Conservation (phyloP, 2,797 vertebrate species). For the Chlorospingus flavigularis region DNA sequence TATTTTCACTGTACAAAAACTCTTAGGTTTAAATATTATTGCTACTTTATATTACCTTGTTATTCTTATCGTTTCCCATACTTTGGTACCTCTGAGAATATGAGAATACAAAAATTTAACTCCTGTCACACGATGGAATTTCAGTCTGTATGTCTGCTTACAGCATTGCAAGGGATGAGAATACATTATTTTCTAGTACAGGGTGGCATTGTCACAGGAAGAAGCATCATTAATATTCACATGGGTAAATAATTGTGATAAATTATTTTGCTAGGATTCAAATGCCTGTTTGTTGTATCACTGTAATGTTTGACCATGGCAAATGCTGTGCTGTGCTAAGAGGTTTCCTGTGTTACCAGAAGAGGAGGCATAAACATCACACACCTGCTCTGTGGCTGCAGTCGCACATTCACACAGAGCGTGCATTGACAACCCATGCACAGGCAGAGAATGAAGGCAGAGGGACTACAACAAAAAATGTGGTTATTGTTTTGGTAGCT, state of each 20-base stretch:
- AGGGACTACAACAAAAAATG: neutral
- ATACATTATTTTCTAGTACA: neutral
- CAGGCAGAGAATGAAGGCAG: neutral
- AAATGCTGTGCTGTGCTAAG: rapidly evolving
- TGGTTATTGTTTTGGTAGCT: neutral
- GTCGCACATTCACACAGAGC: neutral
- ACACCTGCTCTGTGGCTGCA: neutral
- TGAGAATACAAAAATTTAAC: neutral
- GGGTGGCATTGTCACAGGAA: neutral
- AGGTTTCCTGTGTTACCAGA: neutral
- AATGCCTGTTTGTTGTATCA: neutral
- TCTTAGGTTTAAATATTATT: neutral
- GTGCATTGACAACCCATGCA: neutral
- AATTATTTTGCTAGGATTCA: neutral
- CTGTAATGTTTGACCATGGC: neutral
- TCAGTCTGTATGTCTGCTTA: neutral
- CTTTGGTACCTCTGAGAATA: neutral
- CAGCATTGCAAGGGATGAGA: neutral
- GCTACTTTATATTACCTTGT: neutral
- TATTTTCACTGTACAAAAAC: neutral
- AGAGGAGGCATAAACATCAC: neutral
- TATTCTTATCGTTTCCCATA: neutral
- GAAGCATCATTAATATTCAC: neutral
- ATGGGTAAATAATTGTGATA: neutral
- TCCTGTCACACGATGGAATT: neutral